A percentile compares a stretch with the other conserved stretches of the same genome.
Conservation (phyloP, 2,113 vertebrate genomes). For the Oryzias celebensis region DNA sequence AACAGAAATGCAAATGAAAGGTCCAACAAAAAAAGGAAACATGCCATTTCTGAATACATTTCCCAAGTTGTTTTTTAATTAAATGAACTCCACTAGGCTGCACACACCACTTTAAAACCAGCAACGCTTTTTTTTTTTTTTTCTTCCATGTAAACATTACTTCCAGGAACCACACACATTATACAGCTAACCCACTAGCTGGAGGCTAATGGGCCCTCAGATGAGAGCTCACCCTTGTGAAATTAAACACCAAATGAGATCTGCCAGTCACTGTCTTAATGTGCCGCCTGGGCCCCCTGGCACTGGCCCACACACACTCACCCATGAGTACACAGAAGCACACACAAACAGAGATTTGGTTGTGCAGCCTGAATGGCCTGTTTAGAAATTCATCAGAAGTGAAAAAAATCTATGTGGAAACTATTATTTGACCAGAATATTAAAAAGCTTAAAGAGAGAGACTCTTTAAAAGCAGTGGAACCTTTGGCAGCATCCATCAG, state of each 20-base stretch:
- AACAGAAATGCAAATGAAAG: too few species aligned
- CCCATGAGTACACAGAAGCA: slow-evolving; percentile 6
- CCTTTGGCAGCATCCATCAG: slow-evolving; percentile 18
- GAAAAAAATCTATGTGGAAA: slow-evolving; percentile 37
- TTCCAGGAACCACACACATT: slow-evolving; percentile 15
- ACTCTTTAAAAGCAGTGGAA: slow-evolving; percentile 18
- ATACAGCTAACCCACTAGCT: slow-evolving; percentile 31
- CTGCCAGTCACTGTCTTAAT: slow-evolving; percentile 68
- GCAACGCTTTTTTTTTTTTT: neutral
- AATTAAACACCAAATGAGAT: slow-evolving; percentile 74
- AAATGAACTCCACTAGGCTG: neutral
- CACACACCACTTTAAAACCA: neutral
- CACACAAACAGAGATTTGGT: slow-evolving; percentile 21
- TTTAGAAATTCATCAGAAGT: slow-evolving; percentile 50
- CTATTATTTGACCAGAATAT: slow-evolving; percentile 59
- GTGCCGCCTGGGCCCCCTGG: slow-evolving; percentile 50
- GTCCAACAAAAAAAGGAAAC: too few species aligned
- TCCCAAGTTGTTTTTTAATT: neutral
- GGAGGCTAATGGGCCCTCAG: slow-evolving; percentile 43
- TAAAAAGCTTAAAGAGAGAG: slow-evolving; percentile 49
- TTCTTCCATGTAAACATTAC: slow-evolving; percentile 29
- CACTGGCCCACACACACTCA: slow-evolving; percentile 29
- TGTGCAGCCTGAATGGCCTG: slow-evolving; percentile 38
- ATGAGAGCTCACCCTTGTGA: slow-evolving; percentile 55
- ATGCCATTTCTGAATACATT: neutral